These are phyloP conservation scores for Picathartes gymnocephalus DNA, from an alignment of 2,113 vertebrate genomes.

Conservation along the genomic window DNA sequence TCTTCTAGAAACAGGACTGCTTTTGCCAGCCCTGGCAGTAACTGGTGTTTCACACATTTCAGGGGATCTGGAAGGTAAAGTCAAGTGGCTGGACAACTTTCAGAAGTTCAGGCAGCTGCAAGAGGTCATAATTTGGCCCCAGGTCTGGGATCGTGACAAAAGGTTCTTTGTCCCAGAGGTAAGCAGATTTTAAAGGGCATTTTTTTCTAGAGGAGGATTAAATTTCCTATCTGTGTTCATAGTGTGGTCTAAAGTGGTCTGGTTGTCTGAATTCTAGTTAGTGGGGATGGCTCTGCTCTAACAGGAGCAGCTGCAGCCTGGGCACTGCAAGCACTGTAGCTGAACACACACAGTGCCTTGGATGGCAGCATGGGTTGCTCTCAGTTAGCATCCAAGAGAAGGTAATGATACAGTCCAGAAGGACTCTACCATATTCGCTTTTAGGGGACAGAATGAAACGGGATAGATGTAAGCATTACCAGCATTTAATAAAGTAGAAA, in stretches of 20 bases:
- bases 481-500: neutral
- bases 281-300: neutral
- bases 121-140: slow-evolving; percentile 87
- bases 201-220: neutral
- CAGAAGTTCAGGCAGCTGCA: slow-evolving; percentile 87
- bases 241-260: neutral
- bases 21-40: neutral
- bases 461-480: neutral
- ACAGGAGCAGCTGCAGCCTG: neutral
- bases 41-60: slow-evolving; percentile 4
- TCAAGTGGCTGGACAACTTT: slow-evolving; percentile 91
- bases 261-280: neutral
- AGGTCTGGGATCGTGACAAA: slow-evolving; percentile 90
- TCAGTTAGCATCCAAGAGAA: too few relatives aligned
- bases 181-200: neutral
- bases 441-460: neutral
- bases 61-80: slow-evolving; percentile 93
- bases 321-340: neutral
- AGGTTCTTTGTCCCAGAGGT: slow-evolving; percentile 88
- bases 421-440: neutral
- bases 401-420: fast-evolving
- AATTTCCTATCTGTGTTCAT: neutral
- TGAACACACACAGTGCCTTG: neutral
- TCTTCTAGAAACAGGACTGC: neutral
- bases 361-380: neutral